Evolutionary conservation across 35 echinoderm and acorn worm genomes (phyloP).

Genomic region (Lytechinus variegatus): DNA sequence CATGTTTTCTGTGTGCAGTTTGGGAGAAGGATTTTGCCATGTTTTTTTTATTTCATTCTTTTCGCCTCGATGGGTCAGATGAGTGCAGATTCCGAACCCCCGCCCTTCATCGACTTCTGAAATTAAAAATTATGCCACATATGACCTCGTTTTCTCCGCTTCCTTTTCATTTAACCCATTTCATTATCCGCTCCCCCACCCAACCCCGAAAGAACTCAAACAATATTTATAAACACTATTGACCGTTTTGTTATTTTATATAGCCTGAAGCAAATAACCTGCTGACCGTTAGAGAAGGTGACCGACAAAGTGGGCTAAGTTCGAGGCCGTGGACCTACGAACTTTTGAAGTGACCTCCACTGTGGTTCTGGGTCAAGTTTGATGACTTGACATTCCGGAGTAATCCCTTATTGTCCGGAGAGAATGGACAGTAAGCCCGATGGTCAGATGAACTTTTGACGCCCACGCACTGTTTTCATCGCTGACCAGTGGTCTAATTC

Average conservation of each 20-base stretch:
- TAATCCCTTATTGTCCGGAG: background rate
- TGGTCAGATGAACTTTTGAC: background rate
- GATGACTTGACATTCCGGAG: conserved; percentile 11
- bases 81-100: background rate
- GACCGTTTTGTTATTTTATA: conserved; percentile 27
- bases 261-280: background rate
- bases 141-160: background rate
- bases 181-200: background rate
- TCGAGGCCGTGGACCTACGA: conserved; percentile 40
- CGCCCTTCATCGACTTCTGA: background rate
- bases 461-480: background rate
- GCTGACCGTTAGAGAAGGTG: background rate
- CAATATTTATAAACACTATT: background rate
- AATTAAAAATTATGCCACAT: background rate
- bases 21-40: too few species aligned
- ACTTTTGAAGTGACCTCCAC: conserved; percentile 26
- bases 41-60: too few species aligned
- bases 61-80: too few species aligned
- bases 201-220: background rate
- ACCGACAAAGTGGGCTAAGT: conserved; percentile 17
- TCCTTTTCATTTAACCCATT: background rate
- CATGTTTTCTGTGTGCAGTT: too few species aligned
- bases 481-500: conserved; percentile 1
- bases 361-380: conserved; percentile 19
- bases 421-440: background rate